phyloP scores from a whole-genome alignment of 2,888 invertebrate genomes.

The Ichneumoninae sp. region DNA sequence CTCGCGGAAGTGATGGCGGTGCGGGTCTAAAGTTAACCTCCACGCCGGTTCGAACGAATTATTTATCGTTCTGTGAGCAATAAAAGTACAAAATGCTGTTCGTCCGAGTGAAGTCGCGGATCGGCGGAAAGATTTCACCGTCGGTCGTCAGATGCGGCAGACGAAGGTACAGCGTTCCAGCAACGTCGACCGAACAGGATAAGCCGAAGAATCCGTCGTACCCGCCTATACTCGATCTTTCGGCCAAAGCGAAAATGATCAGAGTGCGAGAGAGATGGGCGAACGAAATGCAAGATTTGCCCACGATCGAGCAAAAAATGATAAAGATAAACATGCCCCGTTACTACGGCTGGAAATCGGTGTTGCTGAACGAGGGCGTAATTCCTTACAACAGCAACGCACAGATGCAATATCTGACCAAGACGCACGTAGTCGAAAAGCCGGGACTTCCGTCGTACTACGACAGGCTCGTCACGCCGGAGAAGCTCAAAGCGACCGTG shows the following conservation, averaged over 20 bases:
- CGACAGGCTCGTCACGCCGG: slow-evolving; percentile 81
- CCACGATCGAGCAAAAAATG: slow-evolving; percentile 93
- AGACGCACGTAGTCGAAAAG: slow-evolving; percentile 89
- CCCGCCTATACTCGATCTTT: slow-evolving; percentile 88
- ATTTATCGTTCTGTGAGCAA: background rate
- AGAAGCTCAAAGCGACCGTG: slow-evolving; percentile 84
- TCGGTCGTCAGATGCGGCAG: slow-evolving; percentile 40
- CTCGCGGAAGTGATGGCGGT: slow-evolving; percentile 27
- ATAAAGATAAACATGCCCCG: slow-evolving; percentile 93
- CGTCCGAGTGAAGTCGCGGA: slow-evolving; percentile 53
- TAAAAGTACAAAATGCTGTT: slow-evolving; percentile 65
- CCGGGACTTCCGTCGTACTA: slow-evolving; percentile 87
- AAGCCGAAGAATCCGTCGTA: slow-evolving; percentile 83
- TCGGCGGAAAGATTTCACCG: slow-evolving; percentile 36
- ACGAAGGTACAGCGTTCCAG: slow-evolving; percentile 61
- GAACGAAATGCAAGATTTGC: slow-evolving; percentile 87
- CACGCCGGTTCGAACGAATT: background rate
- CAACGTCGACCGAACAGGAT: slow-evolving; percentile 78
- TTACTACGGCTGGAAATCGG: slow-evolving; percentile 91
- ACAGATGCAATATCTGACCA: slow-evolving; percentile 91
- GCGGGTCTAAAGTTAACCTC: slow-evolving; percentile 20
- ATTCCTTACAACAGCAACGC: slow-evolving; percentile 89
- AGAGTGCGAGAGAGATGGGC: slow-evolving; percentile 85
- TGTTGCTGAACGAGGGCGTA: slow-evolving; percentile 87
- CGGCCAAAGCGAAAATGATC: slow-evolving; percentile 85